These are phyloP conservation scores for Drosophila meridiana DNA, from an alignment of 2,888 invertebrate species.

Conservation along the genomic window DNA sequence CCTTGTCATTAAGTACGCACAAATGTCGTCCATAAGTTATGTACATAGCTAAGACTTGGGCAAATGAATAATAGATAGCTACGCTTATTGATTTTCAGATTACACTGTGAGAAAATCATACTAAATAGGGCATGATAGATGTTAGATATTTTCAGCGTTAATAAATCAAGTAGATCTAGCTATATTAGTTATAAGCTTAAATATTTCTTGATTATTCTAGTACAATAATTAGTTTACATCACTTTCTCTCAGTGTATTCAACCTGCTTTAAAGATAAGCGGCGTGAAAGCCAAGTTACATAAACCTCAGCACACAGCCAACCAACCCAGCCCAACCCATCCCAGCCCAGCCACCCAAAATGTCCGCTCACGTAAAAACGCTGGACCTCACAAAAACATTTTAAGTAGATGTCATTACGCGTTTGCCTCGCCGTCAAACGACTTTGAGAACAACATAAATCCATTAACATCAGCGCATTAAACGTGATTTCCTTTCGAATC, in stretches of 20 bases:
- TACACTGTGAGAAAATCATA: conserved; percentile 26
- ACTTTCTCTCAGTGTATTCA: conserved; percentile 7
- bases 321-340: conserved; percentile 6
- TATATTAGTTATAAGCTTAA: neutral
- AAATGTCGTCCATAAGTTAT: conserved; percentile 32
- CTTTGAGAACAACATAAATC: conserved; percentile 66
- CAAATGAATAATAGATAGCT: conserved; percentile 19
- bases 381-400: conserved; percentile 45
- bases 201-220: no score
- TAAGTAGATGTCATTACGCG: conserved; percentile 51
- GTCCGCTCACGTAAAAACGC: conserved; percentile 22
- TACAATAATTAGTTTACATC: neutral
- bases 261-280: conserved; percentile 43
- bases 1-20: conserved; percentile 30
- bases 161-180: neutral
- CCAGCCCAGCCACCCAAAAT: conserved; percentile 5
- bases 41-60: conserved; percentile 16
- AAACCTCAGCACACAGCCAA: conserved; percentile 15
- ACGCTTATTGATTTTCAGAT: conserved; percentile 43
- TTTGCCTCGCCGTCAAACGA: conserved; percentile 29
- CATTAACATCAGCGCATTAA: conserved; percentile 61
- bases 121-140: neutral
- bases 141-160: neutral
- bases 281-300: conserved; percentile 27
- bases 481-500: conserved; percentile 30